Evolutionary conservation across 2,797 vertebrate genomes (phyloP).

Genomic region (Aphelocoma californica): DNA sequence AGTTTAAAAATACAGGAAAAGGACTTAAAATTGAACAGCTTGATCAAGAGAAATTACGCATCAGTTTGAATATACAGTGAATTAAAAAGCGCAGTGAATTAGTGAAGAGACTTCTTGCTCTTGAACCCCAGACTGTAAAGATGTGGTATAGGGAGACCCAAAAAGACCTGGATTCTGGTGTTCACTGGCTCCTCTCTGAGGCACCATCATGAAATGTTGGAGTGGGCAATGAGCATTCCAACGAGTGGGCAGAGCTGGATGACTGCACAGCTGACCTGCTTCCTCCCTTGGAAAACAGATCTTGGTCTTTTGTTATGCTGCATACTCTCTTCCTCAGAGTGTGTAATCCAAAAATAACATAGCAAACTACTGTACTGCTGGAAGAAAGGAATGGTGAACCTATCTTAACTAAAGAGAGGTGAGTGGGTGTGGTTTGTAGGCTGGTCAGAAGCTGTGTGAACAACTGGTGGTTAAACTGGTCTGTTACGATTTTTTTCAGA

Average conservation of each 20-base stretch:
- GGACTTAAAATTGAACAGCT: neutral
- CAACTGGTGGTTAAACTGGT: neutral
- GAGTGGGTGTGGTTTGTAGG: neutral
- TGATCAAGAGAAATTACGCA: neutral
- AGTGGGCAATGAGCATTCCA: neutral
- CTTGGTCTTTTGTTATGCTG: neutral
- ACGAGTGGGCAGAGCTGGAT: fast-evolving
- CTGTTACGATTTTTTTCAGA: neutral
- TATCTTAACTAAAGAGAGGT: neutral
- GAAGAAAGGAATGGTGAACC: neutral
- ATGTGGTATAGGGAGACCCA: neutral
- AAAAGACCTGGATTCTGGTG: neutral
- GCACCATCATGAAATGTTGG: neutral
- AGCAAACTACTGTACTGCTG: neutral
- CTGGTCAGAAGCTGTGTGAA: neutral
- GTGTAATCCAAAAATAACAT: neutral
- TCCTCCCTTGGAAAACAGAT: neutral
- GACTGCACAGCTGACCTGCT: neutral
- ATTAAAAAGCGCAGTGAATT: neutral
- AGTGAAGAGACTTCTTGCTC: neutral
- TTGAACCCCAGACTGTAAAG: neutral
- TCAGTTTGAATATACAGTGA: neutral
- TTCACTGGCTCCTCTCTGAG: neutral
- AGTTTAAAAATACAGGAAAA: neutral
- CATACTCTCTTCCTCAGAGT: neutral